Percentiles rank a stretch among this genome's conserved stretches.
Evolutionary conservation across 2,888 invertebrate species (phyloP).

Genomic region (Cheilosia vulpina): DNA sequence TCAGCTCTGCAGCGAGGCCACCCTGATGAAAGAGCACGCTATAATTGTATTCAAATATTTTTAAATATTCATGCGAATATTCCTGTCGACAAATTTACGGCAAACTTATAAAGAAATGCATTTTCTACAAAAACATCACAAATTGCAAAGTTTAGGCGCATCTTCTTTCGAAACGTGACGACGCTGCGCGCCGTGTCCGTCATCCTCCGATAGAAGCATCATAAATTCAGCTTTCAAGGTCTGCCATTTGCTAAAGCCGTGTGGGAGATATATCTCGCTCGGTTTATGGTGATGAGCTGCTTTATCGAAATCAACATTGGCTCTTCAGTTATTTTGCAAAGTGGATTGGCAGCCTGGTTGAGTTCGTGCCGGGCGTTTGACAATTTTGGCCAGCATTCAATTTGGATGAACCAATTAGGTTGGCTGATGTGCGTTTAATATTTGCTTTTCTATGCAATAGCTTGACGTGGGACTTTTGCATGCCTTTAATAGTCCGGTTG

Average conservation of each 20-base stretch:
- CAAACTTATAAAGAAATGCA: not conserved
- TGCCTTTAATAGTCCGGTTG: not conserved
- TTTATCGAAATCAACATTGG: not conserved
- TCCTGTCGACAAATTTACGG: not conserved
- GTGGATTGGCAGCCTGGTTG: not conserved
- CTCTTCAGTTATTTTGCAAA: conserved; percentile 1
- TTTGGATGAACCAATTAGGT: conserved; percentile 14
- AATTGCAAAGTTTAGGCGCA: not conserved
- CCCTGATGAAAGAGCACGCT: too few relatives aligned
- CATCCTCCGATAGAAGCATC: not conserved
- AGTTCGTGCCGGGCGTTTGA: not conserved
- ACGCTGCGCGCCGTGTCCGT: not conserved
- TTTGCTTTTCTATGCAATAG: not conserved
- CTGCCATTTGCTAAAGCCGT: conserved; percentile 15
- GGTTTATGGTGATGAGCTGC: conserved; percentile 18
- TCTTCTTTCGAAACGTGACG: not conserved
- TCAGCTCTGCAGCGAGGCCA: too few relatives aligned
- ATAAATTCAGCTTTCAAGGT: not conserved
- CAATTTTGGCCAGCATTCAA: not conserved
- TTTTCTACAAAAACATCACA: not conserved
- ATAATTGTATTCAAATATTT: too few relatives aligned
- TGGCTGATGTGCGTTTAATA: conserved; percentile 23
- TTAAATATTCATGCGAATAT: conserved; percentile 10
- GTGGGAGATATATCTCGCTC: conserved; percentile 20
- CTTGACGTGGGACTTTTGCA: not conserved